phyloP scores from a whole-genome alignment of 2,113 vertebrate species.

The Shinisaurus crocodilurus region DNA sequence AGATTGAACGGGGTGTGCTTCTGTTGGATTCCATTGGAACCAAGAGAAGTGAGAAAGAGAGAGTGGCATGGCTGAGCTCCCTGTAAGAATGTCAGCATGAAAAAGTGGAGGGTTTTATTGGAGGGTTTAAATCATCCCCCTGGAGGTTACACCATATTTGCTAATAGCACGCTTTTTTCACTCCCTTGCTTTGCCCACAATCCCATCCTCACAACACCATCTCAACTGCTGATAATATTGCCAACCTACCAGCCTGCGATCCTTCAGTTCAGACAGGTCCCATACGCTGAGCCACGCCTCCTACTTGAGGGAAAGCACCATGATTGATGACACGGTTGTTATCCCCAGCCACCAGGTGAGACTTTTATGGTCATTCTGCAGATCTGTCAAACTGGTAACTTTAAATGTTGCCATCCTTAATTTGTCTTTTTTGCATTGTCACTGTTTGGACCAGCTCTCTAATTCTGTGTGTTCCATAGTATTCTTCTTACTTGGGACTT shows the following conservation, averaged over 20 bases:
- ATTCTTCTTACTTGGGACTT: neutral
- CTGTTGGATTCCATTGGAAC: constrained; percentile 53
- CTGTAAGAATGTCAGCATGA: constrained; percentile 8
- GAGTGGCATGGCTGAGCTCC: constrained; percentile 20
- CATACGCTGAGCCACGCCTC: constrained; percentile 91
- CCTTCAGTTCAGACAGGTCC: constrained; percentile 95
- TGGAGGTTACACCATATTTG: constrained; percentile 78
- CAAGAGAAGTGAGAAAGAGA: neutral
- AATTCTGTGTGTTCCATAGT: accelerated
- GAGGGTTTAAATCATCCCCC: constrained; percentile 57
- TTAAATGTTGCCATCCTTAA: neutral
- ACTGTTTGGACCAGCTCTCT: neutral
- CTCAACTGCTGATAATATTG: constrained; percentile 70
- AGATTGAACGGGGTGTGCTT: constrained; percentile 44
- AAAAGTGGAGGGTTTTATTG: constrained; percentile 1
- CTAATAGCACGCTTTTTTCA: constrained; percentile 81
- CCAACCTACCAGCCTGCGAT: constrained; percentile 83
- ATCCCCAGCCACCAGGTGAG: constrained; percentile 89
- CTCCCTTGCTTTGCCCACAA: constrained; percentile 74
- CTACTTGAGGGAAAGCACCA: constrained; percentile 86
- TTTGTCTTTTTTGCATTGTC: neutral
- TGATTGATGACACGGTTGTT: constrained; percentile 89
- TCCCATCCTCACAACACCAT: constrained; percentile 71
- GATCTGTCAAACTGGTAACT: neutral
- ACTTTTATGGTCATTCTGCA: neutral